These are phyloP conservation scores for Aplochiton taeniatus DNA, from an alignment of 2,797 vertebrate genomes.

Conservation along the genomic window DNA sequence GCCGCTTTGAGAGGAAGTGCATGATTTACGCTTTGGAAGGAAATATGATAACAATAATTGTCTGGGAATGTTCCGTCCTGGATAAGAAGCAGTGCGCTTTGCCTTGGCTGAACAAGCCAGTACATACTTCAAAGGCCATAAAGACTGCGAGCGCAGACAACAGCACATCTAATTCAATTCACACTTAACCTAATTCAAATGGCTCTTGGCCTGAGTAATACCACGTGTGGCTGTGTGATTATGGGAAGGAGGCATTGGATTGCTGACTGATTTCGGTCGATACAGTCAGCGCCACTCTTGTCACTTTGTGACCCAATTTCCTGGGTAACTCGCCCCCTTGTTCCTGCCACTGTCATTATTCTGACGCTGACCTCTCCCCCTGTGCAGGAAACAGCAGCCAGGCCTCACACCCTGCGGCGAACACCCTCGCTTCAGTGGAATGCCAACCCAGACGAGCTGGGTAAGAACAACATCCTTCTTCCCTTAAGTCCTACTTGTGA, in stretches of 20 bases:
- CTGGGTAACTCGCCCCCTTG: not conserved
- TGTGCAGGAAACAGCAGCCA: conserved; percentile 83
- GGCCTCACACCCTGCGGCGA: conserved; percentile 85
- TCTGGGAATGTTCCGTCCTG: not conserved
- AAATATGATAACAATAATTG: not conserved
- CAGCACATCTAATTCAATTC: not conserved
- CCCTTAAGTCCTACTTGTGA: not conserved
- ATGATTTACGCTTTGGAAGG: conserved; percentile 12
- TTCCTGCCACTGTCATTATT: not conserved
- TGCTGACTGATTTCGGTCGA: not conserved
- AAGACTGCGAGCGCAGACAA: too few relatives aligned
- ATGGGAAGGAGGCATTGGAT: too few relatives aligned
- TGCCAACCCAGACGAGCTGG: conserved; percentile 64
- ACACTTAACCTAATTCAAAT: not conserved
- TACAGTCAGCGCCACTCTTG: not conserved
- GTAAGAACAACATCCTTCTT: conserved; percentile 40
- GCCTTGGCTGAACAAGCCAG: not conserved
- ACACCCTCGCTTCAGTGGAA: conserved; percentile 66
- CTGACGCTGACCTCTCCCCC: conserved; percentile 33
- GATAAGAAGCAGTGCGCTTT: not conserved
- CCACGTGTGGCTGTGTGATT: not conserved
- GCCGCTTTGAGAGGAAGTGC: conserved; percentile 26
- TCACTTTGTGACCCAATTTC: not conserved
- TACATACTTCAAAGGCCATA: too few relatives aligned
- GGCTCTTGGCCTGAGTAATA: not conserved